Conservation (phyloP, 2,797 vertebrate species). For the Hyperoplus lanceolatus region DNA sequence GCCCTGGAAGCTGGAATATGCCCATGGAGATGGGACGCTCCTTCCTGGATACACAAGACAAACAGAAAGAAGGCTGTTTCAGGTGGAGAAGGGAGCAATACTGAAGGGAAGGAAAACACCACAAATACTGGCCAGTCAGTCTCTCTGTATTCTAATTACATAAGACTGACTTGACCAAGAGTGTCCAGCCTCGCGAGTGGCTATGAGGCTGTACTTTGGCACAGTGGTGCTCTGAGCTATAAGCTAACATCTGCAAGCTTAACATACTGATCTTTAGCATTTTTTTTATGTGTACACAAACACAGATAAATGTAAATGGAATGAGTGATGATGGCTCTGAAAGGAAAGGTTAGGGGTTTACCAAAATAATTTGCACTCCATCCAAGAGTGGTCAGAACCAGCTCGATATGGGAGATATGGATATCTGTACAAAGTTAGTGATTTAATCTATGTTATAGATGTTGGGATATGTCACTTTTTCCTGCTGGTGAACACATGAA, state of each 20-base stretch:
- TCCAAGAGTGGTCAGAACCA: too few relatives aligned
- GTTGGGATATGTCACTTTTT: background rate
- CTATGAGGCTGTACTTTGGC: background rate
- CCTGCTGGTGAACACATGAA: background rate
- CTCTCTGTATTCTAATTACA: background rate
- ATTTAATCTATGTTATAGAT: background rate
- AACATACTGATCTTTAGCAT: too few relatives aligned
- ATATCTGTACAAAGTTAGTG: background rate
- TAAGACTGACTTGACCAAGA: background rate
- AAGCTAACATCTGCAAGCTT: background rate
- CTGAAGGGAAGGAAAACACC: background rate
- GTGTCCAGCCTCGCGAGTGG: background rate
- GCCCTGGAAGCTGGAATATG: constrained; percentile 91
- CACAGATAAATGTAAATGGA: background rate
- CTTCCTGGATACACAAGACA: constrained; percentile 86
- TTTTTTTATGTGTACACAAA: too few relatives aligned
- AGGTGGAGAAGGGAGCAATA: background rate
- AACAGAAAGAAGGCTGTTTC: background rate
- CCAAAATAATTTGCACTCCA: background rate
- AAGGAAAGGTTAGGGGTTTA: background rate
- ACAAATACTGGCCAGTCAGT: background rate
- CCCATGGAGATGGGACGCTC: constrained; percentile 95
- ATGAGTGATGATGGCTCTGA: too few relatives aligned
- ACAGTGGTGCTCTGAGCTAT: background rate
- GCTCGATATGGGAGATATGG: background rate